Evolutionary conservation across 2,113 vertebrate genomes (phyloP).

Genomic region (Acrocephalus kingi): DNA sequence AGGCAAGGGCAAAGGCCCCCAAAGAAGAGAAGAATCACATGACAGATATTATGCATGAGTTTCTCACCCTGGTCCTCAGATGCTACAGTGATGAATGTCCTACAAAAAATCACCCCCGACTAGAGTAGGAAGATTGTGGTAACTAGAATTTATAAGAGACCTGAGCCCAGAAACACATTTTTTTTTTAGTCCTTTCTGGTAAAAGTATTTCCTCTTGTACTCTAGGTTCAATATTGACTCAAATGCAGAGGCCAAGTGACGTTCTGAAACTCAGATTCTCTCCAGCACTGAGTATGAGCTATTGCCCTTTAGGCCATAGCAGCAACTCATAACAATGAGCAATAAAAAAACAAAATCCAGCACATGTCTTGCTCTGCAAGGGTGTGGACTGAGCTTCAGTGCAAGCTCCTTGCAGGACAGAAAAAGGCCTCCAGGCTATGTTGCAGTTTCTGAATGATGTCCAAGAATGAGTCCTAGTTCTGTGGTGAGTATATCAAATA

Average conservation of each 20-base stretch:
- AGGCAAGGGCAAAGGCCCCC: background rate
- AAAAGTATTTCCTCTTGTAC: background rate
- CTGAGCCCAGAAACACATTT: background rate
- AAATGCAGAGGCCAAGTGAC: background rate
- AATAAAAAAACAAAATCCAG: slow-evolving; percentile 53
- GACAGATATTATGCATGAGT: background rate
- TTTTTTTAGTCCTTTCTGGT: background rate
- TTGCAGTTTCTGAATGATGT: slow-evolving; percentile 56
- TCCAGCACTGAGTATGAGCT: background rate
- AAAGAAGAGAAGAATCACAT: background rate
- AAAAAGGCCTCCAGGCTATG: slow-evolving; percentile 33
- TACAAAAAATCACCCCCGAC: background rate
- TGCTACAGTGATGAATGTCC: background rate
- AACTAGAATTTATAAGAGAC: background rate
- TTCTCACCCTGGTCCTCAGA: background rate
- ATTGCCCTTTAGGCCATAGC: background rate
- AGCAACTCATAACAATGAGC: slow-evolving; percentile 51
- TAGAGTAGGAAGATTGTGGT: background rate
- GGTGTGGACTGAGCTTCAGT: slow-evolving; percentile 8
- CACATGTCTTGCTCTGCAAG: slow-evolving; percentile 6
- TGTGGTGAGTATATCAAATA: slow-evolving; percentile 66
- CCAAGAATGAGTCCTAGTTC: slow-evolving; percentile 65
- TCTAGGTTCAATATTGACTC: background rate
- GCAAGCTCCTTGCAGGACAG: slow-evolving; percentile 12
- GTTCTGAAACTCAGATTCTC: background rate